A percentile compares a stretch with the other conserved stretches of the same genome.
These are phyloP conservation scores for Melolontha melolontha DNA, from an alignment of 2,888 invertebrate genomes.

Conservation along the genomic window DNA sequence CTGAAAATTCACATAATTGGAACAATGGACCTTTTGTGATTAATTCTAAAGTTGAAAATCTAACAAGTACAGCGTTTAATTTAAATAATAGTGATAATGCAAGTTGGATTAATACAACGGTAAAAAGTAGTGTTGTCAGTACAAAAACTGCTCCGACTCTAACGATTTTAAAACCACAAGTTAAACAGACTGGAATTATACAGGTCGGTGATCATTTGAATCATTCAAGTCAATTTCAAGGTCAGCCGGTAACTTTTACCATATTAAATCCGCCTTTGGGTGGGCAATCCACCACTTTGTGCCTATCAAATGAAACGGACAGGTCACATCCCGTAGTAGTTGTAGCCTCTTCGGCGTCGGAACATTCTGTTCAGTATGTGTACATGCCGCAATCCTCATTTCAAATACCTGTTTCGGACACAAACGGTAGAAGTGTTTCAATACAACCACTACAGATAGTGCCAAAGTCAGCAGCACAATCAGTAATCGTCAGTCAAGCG, in stretches of 20 bases:
- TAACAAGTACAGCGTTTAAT: constrained; percentile 29
- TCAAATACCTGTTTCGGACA: constrained; percentile 66
- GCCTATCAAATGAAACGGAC: constrained; percentile 58
- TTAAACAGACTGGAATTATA: constrained; percentile 58
- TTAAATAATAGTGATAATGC: constrained; percentile 20
- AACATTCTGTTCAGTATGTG: constrained; percentile 64
- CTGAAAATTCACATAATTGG: constrained; percentile 48
- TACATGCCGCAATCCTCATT: constrained; percentile 64
- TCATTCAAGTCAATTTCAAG: constrained; percentile 57
- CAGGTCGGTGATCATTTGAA: constrained; percentile 57
- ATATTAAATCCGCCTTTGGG: constrained; percentile 59
- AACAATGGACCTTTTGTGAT: constrained; percentile 48
- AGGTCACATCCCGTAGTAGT: constrained; percentile 62
- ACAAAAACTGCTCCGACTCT: constrained; percentile 57
- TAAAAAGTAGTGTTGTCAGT: constrained; percentile 52
- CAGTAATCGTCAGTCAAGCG: constrained; percentile 70
- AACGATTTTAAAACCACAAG: constrained; percentile 61
- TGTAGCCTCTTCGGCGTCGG: constrained; percentile 62
- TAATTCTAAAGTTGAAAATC: constrained; percentile 43
- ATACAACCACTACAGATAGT: constrained; percentile 60
- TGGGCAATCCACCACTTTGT: constrained; percentile 58
- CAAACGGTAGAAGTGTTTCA: constrained; percentile 55
- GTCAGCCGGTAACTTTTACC: constrained; percentile 65
- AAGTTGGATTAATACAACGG: constrained; percentile 53
- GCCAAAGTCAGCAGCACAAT: constrained; percentile 64